Evolutionary conservation across 53 echinoderm and acorn worm species (phyloP), one percentile per base, ranked within the genome.

Genomic region (Arbacia lixula): DNA sequence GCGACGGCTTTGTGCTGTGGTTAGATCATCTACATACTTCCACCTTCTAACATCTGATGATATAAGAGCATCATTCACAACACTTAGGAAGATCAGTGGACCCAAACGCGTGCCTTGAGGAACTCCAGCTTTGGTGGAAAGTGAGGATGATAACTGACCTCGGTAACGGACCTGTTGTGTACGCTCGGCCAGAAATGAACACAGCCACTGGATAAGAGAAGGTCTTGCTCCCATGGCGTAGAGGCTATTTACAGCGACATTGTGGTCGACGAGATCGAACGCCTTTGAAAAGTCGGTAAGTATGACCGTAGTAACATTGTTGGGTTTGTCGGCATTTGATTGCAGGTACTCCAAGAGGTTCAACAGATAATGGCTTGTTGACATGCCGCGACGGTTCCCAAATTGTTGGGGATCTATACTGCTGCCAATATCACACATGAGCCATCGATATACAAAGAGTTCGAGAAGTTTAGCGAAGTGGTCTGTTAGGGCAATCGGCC

Each of bases 401-500:
- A 41, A 81, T 30, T 81, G 63, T 29, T 81, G 25, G 24, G 28
- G 38, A 29, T 81, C 63, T 5, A 61, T 27, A n/a, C 21, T 3
- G 4, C 1, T 3, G 17, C 19, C 5, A 16, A 62, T 37, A 14
- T 34, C 62, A 17, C 27, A 41, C 41, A 62, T 40, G 17, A 81
- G 38, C 43, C 43, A 38, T 11, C 35, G 37, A 8, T 41, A 39
- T 28, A 81, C 39, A 36, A 81, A 81, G 29, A 41, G 37, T 38
- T 81, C 81, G 11, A 42, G 61, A 6, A 61, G 5, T 53, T 81
- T 61, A 5, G 63, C 81, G 43, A 81, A 81, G 64, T 63, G 64
- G 60, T 81, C 63, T 33, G 81, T 81, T 16, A 81, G 35, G 16
- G 81, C 40, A 25, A 81, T 63, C 24, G 81, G 81, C 21, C 81